Base-by-base conservation (phyloP, 92 coral and sea anemone genomes). In the Paragorgia papillata region DNA sequence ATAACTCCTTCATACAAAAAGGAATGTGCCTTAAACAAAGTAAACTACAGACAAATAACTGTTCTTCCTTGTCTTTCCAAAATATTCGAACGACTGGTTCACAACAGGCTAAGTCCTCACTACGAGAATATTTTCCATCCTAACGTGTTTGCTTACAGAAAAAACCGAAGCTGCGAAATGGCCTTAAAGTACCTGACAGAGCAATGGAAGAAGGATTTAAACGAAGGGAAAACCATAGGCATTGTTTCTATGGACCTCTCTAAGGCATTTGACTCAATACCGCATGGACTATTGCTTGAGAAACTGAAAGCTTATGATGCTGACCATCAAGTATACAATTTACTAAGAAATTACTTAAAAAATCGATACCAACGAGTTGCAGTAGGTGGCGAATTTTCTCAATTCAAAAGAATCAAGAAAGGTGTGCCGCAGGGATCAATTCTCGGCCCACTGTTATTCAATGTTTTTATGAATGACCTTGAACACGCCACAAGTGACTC, bases 391-490 rank as follows among this genome's bases (percentile, higher is more conserved):
- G 34, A 50, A 25, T 59, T 10, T 34, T 83, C 83, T 0, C 39
- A 13, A 31, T 66, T 63, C 77, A 71, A 68, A 74, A 19, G 57
- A 1, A 68, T 80, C 30, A 26, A 27, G 15, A 74, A 67, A 25
- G 89, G 85, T 19, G 49, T 84, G 9, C 84, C 77, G 4, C 88
- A 79, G 71, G 84, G 84, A 48, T 79, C 81, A 30, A 79, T 79
- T 24, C 54, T 84, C 0, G 84, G 84, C 51, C 84, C 85, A 22
- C 8, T 80, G 20, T 59, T 76, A 41, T 85, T 85, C 20, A 80
- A 80, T 43, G 56, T 80, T 34, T 80, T 80, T 49, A 77, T 82
- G 62, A 77, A 70, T 48, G 63, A 76, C 54, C 64, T 86, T 7
- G 1, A 31, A 31, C 43, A 80, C 54, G 10, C 26, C 40, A 41